Base-by-base conservation (phyloP, 2,888 invertebrate genomes). In the Eremobia ochroleuca region DNA sequence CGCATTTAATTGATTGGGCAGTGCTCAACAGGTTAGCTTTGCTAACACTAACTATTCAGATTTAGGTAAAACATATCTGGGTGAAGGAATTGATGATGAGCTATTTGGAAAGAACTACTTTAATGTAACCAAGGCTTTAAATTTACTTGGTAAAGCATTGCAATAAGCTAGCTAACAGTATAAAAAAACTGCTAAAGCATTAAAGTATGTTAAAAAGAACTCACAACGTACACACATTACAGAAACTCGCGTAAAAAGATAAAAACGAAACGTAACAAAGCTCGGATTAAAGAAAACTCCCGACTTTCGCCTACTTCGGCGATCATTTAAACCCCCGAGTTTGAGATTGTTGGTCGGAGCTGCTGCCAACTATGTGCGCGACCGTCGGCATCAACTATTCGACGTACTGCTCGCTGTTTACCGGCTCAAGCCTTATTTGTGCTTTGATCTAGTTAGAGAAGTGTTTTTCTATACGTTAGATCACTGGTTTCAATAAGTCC, bases 261-360 rank as follows among this genome's bases (percentile, higher is more conserved):
- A 81, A 76, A 87, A 81, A 49, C 61, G 69, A 81, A 80, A 79
- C 55, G 76, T 80, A 74, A 81, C 81, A 86, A 86, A 83, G 80
- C 86, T 68, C 64, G 74, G 83, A 87, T 87, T 87, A 85, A 87
- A 81, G 79, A 69, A 81, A 85, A 79, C 78, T 83, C 31, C 21
- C 46, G 74, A 85, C 67, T 85, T 86, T 73, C 74, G 76, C 71
- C 73, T 74, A 75, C 81, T 85, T 87, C 77, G 79, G 58, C 88
- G 83, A 86, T 86, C 85, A 86, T 85, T 87, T 85, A 77, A 87
- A 73, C 78, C 79, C 64, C 65, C 13, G 78, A 85, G 86, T 83
- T 83, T 18, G 75, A 67, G 81, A 70, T 73, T 58, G 79, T 83
- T 79, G 67, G 67, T 34, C 49, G 67, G 70, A 34, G 58, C 70